Conservation (phyloP, 37 sponge, comb jelly and placozoan genomes). For the Mnemiopsis leidyi region DNA sequence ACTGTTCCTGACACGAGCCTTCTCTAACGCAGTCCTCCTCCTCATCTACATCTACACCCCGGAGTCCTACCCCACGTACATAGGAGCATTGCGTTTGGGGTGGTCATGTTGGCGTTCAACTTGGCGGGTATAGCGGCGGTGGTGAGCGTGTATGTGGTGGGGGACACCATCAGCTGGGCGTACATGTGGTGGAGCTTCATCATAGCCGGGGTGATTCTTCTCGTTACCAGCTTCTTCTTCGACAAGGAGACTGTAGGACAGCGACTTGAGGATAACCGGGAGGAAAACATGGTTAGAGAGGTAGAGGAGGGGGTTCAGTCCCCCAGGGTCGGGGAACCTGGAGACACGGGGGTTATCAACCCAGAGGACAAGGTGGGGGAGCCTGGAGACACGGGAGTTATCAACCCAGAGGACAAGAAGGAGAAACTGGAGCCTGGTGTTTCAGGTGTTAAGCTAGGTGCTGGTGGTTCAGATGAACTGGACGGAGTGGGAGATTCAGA, state of each 20-base stretch:
- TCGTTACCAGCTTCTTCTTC: neutral
- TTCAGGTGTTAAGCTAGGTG: neutral
- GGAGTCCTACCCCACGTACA: slow-evolving; percentile 32
- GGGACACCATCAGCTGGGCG: neutral
- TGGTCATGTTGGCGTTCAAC: neutral
- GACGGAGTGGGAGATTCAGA: too few species aligned
- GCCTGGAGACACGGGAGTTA: neutral
- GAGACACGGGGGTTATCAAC: neutral
- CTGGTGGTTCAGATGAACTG: too few species aligned
- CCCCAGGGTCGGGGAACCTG: neutral
- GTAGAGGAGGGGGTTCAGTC: neutral
- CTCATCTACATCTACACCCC: slow-evolving; percentile 54
- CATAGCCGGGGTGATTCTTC: neutral
- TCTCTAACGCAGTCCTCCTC: slow-evolving; percentile 13
- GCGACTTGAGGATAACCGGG: neutral
- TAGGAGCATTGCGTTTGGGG: slow-evolving; percentile 25
- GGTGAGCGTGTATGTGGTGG: neutral
- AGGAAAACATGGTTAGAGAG: neutral
- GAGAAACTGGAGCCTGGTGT: neutral
- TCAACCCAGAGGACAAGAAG: too few species aligned
- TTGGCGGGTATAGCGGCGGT: neutral
- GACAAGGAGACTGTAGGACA: neutral
- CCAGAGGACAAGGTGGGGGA: neutral
- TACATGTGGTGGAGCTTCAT: neutral
- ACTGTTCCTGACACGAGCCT: neutral